A percentile compares a stretch with the other conserved stretches of the same genome.
phyloP scores from a whole-genome alignment of 2,888 invertebrate genomes.

The Cephonodes hylas region DNA sequence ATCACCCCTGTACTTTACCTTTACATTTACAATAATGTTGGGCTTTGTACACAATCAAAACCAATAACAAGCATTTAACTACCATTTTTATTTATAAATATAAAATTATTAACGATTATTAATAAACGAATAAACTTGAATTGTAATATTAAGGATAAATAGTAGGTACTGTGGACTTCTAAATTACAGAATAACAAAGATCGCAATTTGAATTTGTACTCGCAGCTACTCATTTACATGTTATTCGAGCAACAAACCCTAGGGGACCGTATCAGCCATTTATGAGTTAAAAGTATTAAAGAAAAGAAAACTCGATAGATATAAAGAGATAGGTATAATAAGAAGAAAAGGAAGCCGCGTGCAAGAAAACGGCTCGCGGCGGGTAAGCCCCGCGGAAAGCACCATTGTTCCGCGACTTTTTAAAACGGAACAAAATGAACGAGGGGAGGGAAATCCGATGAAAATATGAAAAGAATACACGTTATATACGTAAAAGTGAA shows the following conservation, averaged over 20 bases:
- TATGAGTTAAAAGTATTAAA: conserved; percentile 80
- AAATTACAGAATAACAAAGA: conserved; percentile 53
- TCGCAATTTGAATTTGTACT: conserved; percentile 68
- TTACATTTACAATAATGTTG: neutral
- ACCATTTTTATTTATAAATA: too few relatives aligned
- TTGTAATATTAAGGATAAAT: neutral
- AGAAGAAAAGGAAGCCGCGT: conserved; percentile 72
- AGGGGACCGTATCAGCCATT: conserved; percentile 79
- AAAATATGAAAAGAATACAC: conserved; percentile 82
- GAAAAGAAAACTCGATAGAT: conserved; percentile 77
- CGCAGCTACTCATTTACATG: conserved; percentile 76
- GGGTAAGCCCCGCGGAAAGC: conserved; percentile 73
- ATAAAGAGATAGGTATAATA: conserved; percentile 75
- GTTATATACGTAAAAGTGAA: conserved; percentile 75
- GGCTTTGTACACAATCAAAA: too few relatives aligned
- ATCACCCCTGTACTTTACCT: neutral
- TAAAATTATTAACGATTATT: too few relatives aligned
- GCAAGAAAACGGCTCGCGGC: conserved; percentile 78
- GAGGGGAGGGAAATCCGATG: conserved; percentile 81
- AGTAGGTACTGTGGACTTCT: conserved; percentile 21
- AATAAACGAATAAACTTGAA: neutral
- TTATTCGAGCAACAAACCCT: conserved; percentile 77
- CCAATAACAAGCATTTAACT: too few relatives aligned
- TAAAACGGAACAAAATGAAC: conserved; percentile 77
- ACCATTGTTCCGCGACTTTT: conserved; percentile 78